Base-by-base conservation (phyloP, 1,140 invertebrate species). In the Centruroides sculpturatus region DNA sequence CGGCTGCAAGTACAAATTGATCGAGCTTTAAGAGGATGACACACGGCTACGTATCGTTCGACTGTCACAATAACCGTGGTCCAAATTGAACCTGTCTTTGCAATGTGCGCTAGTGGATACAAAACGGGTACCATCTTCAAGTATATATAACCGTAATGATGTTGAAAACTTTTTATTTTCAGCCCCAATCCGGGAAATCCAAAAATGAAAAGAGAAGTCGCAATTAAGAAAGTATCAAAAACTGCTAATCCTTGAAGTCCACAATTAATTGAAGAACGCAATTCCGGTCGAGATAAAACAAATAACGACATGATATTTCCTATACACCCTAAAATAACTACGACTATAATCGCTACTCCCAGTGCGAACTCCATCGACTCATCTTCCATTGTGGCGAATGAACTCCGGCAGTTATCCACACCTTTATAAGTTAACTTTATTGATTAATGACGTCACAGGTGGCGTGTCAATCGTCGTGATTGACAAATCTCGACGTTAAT, bases 1-100 rank as follows among this genome's bases (percentile, higher is more conserved):
- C 92, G 78, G 3, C 87, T 84, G 68, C 92, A 92, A 0, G 92
- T 97, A 74, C 92, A 97, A 55, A 95, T 80, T 0, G 85, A 86
- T 53, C 89, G 80, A 0, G 92, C 91, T 62, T 82, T 81, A 8
- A 97, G 76, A 0, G 92, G 93, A 74, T 95, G 89, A 71, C 93
- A 97, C 0, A 98, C 94, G 1, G 93, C 94, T 50, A 98, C 87
- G 76, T 92, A 98, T 54, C 94, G 80, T 74, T 98, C 94, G 66
- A 96, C 80, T 0, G 94, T 97, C 49, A 98, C 94, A 2, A 89
- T 90, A 54, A 98, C 81, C 0, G 94, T 97, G 64, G 96, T 80
- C 77, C 96, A 98, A 53, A 95, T 89, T 13, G 90, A 92, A 41
- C 89, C 90, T 49, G 92, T 94, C 66, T 81, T 92, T 12, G 89